phyloP scores from a whole-genome alignment of 1,140 invertebrate genomes.

The Drosophila subobscura region DNA sequence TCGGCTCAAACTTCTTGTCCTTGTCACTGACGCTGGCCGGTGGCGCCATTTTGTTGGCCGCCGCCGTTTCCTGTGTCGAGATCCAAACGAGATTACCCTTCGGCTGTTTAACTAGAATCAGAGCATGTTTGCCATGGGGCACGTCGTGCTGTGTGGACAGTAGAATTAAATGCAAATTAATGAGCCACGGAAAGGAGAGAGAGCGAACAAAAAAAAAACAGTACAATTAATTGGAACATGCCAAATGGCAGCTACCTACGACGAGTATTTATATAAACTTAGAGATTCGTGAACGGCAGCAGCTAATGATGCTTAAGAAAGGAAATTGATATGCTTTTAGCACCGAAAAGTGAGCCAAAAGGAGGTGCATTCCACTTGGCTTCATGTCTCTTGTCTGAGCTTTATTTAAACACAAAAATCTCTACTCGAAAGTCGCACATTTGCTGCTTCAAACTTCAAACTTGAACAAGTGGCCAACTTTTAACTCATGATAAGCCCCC shows the following conservation, averaged over 20 bases:
- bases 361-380: no score
- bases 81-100: slow-evolving; percentile 93
- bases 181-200: slow-evolving; percentile 31
- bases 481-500: no score
- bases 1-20: slow-evolving; percentile 84
- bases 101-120: slow-evolving; percentile 92
- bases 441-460: no score
- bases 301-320: no score
- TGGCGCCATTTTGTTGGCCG: slow-evolving; percentile 64
- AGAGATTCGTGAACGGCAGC: no score
- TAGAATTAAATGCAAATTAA: slow-evolving; percentile 77
- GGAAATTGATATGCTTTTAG: no score
- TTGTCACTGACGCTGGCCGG: slow-evolving; percentile 76
- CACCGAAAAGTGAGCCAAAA: no score
- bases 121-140: slow-evolving; percentile 91
- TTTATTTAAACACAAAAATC: no score
- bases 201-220: not conserved
- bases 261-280: no score
- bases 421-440: no score
- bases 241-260: slow-evolving; percentile 29
- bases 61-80: slow-evolving; percentile 86
- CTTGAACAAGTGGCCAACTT: no score
- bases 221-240: slow-evolving; percentile 41
- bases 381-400: no score
- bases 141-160: slow-evolving; percentile 88